These are phyloP conservation scores for Drosophila neocordata DNA, from an alignment of 1,140 invertebrate genomes.

Conservation along the genomic window DNA sequence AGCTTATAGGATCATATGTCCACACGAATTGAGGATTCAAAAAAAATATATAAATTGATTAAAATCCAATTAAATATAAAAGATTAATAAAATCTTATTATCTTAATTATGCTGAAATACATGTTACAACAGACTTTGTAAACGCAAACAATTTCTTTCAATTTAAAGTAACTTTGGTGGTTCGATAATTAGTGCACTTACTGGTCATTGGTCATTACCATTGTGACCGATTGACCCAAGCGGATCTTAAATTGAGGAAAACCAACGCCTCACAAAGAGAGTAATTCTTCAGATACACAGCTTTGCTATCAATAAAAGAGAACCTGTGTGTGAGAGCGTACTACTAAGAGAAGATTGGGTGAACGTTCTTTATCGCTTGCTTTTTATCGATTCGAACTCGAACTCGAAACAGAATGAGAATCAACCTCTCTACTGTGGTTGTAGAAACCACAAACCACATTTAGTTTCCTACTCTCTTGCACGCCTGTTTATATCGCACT, in stretches of 20 bases:
- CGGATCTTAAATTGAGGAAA: not conserved
- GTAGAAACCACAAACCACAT: not conserved
- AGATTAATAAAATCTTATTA: too few species aligned
- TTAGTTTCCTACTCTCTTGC: not conserved
- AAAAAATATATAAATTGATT: too few species aligned
- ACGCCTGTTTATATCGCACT: not conserved
- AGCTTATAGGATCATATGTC: too few species aligned
- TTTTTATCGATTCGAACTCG: constrained; percentile 13
- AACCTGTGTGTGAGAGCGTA: not conserved
- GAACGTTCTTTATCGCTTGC: not conserved
- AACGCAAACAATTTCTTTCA: not conserved
- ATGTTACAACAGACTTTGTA: too few species aligned
- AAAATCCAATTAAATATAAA: too few species aligned
- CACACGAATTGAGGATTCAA: too few species aligned
- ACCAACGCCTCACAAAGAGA: constrained; percentile 4
- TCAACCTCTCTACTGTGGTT: not conserved
- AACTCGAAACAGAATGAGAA: not conserved
- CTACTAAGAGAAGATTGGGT: not conserved
- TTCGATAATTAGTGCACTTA: constrained; percentile 3
- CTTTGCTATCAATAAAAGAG: constrained; percentile 1
- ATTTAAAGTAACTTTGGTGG: constrained; percentile 7
- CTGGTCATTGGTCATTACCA: not conserved
- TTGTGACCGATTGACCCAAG: constrained; percentile 17
- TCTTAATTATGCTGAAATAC: too few species aligned
- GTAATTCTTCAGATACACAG: not conserved